Evolutionary conservation across 37 sponge, comb jelly and placozoan species (phyloP).

Genomic region (Sycon ciliatum): DNA sequence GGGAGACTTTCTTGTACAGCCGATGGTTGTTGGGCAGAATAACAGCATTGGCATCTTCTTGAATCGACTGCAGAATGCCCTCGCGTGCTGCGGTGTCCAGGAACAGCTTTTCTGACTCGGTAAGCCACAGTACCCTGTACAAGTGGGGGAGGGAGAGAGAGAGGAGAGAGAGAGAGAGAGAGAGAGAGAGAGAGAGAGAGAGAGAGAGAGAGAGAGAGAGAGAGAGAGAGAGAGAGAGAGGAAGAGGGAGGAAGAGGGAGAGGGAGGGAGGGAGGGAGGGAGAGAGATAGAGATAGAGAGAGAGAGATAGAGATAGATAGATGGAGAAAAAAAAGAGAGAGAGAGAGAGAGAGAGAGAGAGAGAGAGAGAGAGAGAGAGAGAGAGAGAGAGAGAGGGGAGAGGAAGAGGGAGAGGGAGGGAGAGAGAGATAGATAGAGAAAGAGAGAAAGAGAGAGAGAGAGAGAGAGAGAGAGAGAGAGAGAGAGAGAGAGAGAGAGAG

Average conservation of each 20-base stretch:
- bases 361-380: not conserved
- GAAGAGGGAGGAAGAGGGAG: not conserved
- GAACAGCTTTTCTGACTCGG: no score
- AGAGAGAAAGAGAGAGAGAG: not conserved
- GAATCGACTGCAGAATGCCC: no score
- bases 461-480: constrained; percentile 1
- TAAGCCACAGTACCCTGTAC: not conserved
- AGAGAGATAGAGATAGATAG: no score
- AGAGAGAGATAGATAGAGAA: no score
- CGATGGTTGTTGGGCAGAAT: no score
- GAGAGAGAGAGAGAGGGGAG: not conserved
- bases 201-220: not conserved
- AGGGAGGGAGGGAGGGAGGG: not conserved
- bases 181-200: constrained; percentile 25
- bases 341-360: not conserved
- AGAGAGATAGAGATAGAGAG: no score
- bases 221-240: not conserved
- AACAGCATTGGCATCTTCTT: no score
- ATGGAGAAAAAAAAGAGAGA: no score
- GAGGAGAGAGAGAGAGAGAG: constrained; percentile 25
- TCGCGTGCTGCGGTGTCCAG: no score
- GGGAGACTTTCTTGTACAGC: no score
- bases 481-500: no score
- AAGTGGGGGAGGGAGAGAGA: constrained; percentile 9
- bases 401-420: not conserved